These are phyloP conservation scores for Melanotaenia duboulayi DNA, from an alignment of 2,113 vertebrate genomes.

Conservation along the genomic window DNA sequence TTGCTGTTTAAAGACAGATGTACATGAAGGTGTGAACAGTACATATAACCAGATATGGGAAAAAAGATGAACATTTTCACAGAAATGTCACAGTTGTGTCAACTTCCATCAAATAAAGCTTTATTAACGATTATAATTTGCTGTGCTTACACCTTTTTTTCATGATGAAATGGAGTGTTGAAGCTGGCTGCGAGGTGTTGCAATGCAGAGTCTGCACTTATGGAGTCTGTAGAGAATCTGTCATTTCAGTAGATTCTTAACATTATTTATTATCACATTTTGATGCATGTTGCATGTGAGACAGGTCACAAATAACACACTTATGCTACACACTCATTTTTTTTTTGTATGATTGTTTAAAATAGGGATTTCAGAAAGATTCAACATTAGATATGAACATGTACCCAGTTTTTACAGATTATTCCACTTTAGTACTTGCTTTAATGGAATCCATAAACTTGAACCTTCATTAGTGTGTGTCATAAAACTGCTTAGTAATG, in stretches of 20 bases:
- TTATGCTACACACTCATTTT: slow-evolving; percentile 35
- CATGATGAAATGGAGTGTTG: slow-evolving; percentile 68
- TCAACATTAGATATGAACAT: slow-evolving; percentile 34
- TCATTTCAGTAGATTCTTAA: slow-evolving; percentile 72
- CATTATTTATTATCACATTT: slow-evolving; percentile 74
- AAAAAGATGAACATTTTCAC: slow-evolving; percentile 56
- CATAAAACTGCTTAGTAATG: slow-evolving; percentile 53
- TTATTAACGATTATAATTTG: slow-evolving; percentile 76
- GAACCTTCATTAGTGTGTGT: slow-evolving; percentile 22
- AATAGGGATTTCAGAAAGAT: slow-evolving; percentile 35
- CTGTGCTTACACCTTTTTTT: slow-evolving; percentile 71
- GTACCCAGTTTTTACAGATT: background rate
- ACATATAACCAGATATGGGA: slow-evolving; percentile 24
- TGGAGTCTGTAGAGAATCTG: slow-evolving; percentile 62
- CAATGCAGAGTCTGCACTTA: slow-evolving; percentile 71
- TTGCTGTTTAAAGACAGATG: slow-evolving; percentile 29
- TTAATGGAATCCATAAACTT: slow-evolving; percentile 40
- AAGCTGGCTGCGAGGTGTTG: slow-evolving; percentile 49
- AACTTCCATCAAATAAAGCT: slow-evolving; percentile 65
- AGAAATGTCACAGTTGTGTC: slow-evolving; percentile 65
- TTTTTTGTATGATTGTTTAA: slow-evolving; percentile 35
- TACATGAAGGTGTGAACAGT: slow-evolving; percentile 38
- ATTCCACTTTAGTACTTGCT: slow-evolving; percentile 13
- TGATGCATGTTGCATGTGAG: slow-evolving; percentile 54
- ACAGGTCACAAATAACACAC: slow-evolving; percentile 57